phyloP scores from a whole-genome alignment of 2,113 vertebrate genomes.

The Psittacara wagleri region DNA sequence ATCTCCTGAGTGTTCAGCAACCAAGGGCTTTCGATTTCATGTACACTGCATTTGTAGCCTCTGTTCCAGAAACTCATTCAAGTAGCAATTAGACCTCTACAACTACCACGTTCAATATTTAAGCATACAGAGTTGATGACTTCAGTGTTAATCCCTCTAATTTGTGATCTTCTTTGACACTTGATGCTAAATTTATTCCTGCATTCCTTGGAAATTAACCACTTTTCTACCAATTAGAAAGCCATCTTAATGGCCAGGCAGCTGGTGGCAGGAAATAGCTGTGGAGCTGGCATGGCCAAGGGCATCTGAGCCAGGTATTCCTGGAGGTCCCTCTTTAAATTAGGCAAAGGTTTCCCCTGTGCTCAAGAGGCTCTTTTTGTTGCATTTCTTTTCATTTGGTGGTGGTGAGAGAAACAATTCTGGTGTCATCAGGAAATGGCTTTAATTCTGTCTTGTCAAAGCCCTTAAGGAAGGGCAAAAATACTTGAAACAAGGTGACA shows the following conservation, averaged over 20 bases:
- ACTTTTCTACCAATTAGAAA: not conserved
- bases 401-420: not conserved
- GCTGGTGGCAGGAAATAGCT: not conserved
- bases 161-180: not conserved
- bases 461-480: not conserved
- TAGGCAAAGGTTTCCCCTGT: accelerated
- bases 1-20: not conserved
- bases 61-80: not conserved
- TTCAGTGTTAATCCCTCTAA: not conserved
- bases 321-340: not conserved
- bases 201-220: not conserved
- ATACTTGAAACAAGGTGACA: not conserved
- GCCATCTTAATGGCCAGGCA: not conserved
- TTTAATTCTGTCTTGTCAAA: not conserved
- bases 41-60: not conserved
- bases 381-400: not conserved
- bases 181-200: not conserved
- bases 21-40: accelerated
- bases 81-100: not conserved
- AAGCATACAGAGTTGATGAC: accelerated
- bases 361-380: not conserved
- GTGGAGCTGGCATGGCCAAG: not conserved
- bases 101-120: not conserved
- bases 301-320: not conserved
- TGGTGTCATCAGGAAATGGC: not conserved